These are phyloP conservation scores for Mionectes macconnelli DNA, from an alignment of 2,113 vertebrate genomes.

Conservation along the genomic window DNA sequence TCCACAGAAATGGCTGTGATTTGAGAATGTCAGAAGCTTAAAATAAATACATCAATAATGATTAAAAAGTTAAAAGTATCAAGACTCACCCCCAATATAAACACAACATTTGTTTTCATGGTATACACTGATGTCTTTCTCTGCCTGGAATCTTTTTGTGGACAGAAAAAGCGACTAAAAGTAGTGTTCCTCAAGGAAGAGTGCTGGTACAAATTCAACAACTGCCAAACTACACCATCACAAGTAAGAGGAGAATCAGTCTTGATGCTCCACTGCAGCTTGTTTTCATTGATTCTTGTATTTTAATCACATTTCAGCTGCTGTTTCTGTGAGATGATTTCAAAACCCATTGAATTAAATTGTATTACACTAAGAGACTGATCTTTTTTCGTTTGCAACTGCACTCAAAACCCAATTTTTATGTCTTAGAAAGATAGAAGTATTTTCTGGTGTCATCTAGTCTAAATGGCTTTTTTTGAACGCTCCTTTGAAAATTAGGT, in stretches of 20 bases:
- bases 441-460: not conserved
- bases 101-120: not conserved
- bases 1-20: not conserved
- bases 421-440: not conserved
- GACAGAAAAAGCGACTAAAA: not conserved
- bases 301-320: slow-evolving; percentile 29
- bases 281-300: not conserved
- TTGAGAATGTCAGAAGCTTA: not conserved
- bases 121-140: not conserved
- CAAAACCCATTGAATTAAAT: not conserved
- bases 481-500: not conserved
- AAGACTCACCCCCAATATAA: not conserved
- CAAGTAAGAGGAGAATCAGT: not conserved
- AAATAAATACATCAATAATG: not conserved
- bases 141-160: not conserved
- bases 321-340: not conserved
- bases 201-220: not conserved
- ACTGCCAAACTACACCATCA: not conserved
- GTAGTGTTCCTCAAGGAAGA: not conserved
- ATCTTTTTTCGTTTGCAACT: not conserved
- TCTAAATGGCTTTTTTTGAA: not conserved
- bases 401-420: not conserved
- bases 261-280: not conserved
- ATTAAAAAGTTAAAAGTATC: not conserved
- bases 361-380: not conserved